A percentile compares a stretch with the other conserved stretches of the same genome.
These are phyloP conservation scores for Palythoa heliodiscus DNA, from an alignment of 92 coral and sea anemone genomes.

Conservation along the genomic window DNA sequence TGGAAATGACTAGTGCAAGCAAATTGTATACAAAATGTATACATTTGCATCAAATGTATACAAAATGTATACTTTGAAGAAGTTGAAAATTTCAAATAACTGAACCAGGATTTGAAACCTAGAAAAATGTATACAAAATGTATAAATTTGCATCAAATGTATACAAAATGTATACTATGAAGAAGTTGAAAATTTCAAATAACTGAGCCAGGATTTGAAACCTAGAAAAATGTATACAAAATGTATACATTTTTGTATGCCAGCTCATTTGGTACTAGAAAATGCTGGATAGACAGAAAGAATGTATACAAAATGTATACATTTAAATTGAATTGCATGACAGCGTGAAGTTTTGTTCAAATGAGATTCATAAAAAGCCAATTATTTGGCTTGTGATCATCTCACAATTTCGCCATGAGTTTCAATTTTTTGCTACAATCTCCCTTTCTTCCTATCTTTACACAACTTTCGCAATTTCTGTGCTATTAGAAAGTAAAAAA, in stretches of 20 bases:
- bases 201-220: background rate
- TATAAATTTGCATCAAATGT: constrained; percentile 14
- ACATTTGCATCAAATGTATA: constrained; percentile 23
- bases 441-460: background rate
- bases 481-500: too few species aligned
- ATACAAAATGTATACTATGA: constrained; percentile 31
- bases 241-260: background rate
- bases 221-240: background rate
- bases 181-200: too few species aligned
- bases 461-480: too few species aligned
- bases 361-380: background rate
- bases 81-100: too few species aligned
- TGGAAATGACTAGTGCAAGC: background rate
- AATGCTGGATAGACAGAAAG: background rate
- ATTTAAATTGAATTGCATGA: background rate
- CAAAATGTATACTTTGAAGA: constrained; percentile 15
- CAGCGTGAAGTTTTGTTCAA: background rate
- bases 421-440: background rate
- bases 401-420: background rate
- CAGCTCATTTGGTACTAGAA: background rate
- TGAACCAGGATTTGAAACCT: background rate
- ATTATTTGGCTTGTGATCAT: background rate
- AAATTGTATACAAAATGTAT: constrained; percentile 13
- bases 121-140: background rate
- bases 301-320: background rate